phyloP scores from a whole-genome alignment of 1,140 invertebrate species.

The Pogonognathellus flavescens region DNA sequence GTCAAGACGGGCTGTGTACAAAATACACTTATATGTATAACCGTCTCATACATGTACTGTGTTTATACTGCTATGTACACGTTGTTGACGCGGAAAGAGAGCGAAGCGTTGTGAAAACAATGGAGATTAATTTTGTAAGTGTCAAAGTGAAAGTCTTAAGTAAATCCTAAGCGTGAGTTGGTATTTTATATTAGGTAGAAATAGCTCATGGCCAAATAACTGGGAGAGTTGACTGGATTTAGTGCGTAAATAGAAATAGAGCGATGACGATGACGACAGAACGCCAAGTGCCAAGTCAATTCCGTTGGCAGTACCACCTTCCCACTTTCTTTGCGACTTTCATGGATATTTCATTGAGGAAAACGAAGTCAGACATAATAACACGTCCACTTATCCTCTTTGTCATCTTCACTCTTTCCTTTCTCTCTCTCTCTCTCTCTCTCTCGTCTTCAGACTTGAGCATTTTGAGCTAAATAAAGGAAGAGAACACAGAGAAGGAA shows the following conservation, averaged over 20 bases:
- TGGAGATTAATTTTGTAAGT: slow-evolving; percentile 37
- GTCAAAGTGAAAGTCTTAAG: slow-evolving; percentile 36
- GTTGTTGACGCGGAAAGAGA: background rate
- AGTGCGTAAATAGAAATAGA: background rate
- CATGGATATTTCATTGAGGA: background rate
- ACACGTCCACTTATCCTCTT: slow-evolving; percentile 43
- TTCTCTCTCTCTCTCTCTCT: background rate
- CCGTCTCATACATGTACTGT: no score
- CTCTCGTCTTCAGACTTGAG: background rate
- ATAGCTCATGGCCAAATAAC: slow-evolving; percentile 26
- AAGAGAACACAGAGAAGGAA: background rate
- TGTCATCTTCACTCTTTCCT: slow-evolving; percentile 26
- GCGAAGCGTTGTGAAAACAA: background rate
- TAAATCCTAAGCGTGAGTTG: background rate
- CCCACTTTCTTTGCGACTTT: no score
- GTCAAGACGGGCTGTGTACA: background rate
- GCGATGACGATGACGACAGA: background rate
- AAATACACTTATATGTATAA: background rate
- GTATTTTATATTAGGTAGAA: slow-evolving; percentile 1
- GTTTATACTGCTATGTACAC: no score
- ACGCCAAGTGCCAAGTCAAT: background rate
- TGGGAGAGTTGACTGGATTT: background rate
- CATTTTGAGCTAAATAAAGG: background rate
- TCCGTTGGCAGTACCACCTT: background rate
- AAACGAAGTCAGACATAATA: slow-evolving; percentile 28